Percentiles rank a stretch among this genome's conserved stretches.
Conservation (phyloP, 2,888 invertebrate genomes). For the Patella caerulea region DNA sequence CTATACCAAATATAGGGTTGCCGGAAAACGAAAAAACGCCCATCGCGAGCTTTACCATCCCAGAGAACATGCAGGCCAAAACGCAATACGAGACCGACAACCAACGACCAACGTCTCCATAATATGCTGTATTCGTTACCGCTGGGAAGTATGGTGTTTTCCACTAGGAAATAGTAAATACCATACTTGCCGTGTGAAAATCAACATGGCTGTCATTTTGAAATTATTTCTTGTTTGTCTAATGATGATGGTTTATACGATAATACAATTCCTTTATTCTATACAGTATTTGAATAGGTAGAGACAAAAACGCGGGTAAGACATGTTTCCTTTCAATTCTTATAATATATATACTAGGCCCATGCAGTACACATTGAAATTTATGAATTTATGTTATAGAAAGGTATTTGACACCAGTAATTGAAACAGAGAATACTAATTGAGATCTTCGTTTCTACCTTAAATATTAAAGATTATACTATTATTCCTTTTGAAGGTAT, state of each 20-base stretch:
- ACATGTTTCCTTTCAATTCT: not conserved
- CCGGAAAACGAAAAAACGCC: no score
- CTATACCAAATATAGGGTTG: no score
- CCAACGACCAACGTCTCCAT: no score
- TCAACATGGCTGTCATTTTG: constrained; percentile 5
- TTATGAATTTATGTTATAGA: no score
- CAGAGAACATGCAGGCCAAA: no score
- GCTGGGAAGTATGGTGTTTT: not conserved
- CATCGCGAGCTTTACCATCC: no score
- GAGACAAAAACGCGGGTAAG: not conserved
- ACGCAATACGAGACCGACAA: no score
- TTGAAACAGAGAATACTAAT: no score
- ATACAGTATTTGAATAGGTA: not conserved
- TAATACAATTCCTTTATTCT: not conserved
- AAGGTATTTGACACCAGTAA: no score
- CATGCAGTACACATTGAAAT: no score
- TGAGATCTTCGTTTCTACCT: no score
- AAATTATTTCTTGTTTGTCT: not conserved
- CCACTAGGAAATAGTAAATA: not conserved
- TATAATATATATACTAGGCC: not conserved
- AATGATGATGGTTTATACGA: not conserved
- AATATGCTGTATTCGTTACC: not conserved
- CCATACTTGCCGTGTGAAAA: not conserved
- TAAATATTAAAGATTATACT: no score
- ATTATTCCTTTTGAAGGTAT: not conserved